These are phyloP conservation scores for Lasioglossum pauxillum DNA, from an alignment of 2,888 invertebrate species.

Conservation along the genomic window DNA sequence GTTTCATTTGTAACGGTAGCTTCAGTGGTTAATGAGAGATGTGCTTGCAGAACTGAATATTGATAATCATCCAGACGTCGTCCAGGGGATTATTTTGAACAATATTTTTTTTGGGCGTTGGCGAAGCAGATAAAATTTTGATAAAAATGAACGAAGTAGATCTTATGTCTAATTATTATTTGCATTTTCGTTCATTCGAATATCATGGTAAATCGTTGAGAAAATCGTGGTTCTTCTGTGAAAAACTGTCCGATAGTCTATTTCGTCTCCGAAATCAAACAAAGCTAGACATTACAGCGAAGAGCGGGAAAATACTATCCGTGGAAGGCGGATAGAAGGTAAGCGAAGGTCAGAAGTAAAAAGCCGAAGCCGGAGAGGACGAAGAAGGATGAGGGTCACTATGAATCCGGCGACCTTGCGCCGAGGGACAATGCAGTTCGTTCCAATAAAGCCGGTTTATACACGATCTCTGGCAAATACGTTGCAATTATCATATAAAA, in stretches of 20 bases:
- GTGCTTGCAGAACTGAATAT: neutral
- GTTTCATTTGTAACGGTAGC: neutral
- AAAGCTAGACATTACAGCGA: neutral
- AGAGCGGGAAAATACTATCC: neutral
- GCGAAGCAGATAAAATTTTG: neutral
- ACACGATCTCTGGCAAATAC: slow-evolving; percentile 79
- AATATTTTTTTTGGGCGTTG: neutral
- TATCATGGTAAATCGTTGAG: no score
- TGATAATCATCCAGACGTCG: neutral
- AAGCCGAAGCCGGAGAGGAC: slow-evolving; percentile 7
- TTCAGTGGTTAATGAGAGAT: neutral
- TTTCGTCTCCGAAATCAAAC: neutral
- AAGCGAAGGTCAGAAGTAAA: slow-evolving; percentile 6
- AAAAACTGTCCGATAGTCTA: neutral
- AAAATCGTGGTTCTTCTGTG: neutral
- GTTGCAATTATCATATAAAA: slow-evolving; percentile 83
- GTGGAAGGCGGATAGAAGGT: neutral
- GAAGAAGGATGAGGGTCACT: slow-evolving; percentile 27
- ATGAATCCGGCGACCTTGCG: slow-evolving; percentile 59
- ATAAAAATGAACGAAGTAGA: neutral
- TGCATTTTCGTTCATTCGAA: neutral
- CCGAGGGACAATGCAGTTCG: slow-evolving; percentile 63
- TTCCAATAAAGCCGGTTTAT: slow-evolving; percentile 80
- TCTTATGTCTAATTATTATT: neutral
- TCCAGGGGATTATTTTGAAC: neutral